Conservation (phyloP, 2,797 vertebrate genomes). For the Tiaroga cobitis region DNA sequence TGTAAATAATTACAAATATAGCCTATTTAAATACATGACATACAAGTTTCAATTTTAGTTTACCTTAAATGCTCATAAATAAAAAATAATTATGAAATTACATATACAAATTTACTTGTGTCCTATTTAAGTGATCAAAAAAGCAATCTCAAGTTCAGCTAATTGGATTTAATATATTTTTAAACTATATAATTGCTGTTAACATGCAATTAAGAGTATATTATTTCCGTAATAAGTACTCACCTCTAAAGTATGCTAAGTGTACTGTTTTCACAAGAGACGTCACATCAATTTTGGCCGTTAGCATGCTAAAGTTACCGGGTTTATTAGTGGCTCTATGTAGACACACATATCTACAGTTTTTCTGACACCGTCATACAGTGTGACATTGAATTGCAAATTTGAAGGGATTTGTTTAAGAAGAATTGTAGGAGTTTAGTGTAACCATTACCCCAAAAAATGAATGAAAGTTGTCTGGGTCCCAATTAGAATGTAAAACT, state of each 20-base stretch:
- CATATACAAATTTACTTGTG: neutral
- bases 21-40: neutral
- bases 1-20: neutral
- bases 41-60: neutral
- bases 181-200: neutral
- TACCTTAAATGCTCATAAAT: neutral
- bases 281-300: neutral
- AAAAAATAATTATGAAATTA: neutral
- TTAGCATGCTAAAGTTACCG: neutral
- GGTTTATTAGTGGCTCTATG: neutral
- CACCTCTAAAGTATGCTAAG: neutral
- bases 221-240: neutral
- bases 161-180: too few relatives aligned
- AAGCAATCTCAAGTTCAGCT: neutral
- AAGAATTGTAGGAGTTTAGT: neutral
- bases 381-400: neutral
- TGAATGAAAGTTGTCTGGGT: neutral
- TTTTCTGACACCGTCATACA: neutral
- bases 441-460: neutral
- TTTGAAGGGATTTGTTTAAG: neutral
- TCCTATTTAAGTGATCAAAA: neutral
- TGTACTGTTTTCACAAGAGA: neutral
- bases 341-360: neutral
- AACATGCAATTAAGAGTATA: neutral
- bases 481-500: conserved; percentile 8